Percentiles rank a stretch among this genome's conserved stretches.
phyloP scores from a whole-genome alignment of 2,797 vertebrate genomes.

The Trachurus trachurus region DNA sequence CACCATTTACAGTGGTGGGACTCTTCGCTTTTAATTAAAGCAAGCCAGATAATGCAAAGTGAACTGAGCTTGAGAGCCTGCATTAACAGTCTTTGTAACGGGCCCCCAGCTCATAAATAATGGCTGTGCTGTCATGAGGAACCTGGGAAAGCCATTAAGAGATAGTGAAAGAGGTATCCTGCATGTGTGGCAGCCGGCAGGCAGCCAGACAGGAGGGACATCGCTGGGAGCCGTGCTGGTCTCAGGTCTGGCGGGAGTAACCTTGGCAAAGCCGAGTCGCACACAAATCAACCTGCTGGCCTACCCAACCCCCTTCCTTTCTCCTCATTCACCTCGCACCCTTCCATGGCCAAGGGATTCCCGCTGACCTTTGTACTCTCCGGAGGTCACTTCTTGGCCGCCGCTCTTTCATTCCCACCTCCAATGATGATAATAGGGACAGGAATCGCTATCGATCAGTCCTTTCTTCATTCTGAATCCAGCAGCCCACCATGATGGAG shows the following conservation, averaged over 20 bases:
- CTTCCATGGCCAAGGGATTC: conserved; percentile 63
- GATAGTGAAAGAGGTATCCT: conserved; percentile 58
- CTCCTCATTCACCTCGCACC: conserved; percentile 19
- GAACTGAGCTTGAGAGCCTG: conserved; percentile 51
- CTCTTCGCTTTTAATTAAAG: conserved; percentile 77
- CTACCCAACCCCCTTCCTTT: background rate
- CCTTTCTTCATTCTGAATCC: conserved; percentile 36
- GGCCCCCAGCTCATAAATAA: conserved; percentile 77
- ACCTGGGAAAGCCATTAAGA: conserved; percentile 78
- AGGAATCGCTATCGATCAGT: conserved; percentile 47
- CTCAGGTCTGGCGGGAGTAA: conserved; percentile 64
- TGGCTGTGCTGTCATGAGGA: conserved; percentile 67
- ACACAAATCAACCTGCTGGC: conserved; percentile 62
- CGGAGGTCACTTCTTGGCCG: conserved; percentile 47
- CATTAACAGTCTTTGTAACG: conserved; percentile 67
- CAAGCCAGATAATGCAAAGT: conserved; percentile 61
- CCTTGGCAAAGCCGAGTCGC: conserved; percentile 67
- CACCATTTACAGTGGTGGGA: conserved; percentile 20
- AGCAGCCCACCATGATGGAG: conserved; percentile 40
- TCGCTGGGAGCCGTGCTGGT: conserved; percentile 38
- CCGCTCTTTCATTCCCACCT: conserved; percentile 2
- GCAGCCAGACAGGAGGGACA: conserved; percentile 44
- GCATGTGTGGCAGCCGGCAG: conserved; percentile 52
- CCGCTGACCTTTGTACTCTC: conserved; percentile 67
- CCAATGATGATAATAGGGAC: conserved; percentile 7